Evolutionary conservation across 2,797 vertebrate species (phyloP).

Genomic region (Cyclura pinguis): DNA sequence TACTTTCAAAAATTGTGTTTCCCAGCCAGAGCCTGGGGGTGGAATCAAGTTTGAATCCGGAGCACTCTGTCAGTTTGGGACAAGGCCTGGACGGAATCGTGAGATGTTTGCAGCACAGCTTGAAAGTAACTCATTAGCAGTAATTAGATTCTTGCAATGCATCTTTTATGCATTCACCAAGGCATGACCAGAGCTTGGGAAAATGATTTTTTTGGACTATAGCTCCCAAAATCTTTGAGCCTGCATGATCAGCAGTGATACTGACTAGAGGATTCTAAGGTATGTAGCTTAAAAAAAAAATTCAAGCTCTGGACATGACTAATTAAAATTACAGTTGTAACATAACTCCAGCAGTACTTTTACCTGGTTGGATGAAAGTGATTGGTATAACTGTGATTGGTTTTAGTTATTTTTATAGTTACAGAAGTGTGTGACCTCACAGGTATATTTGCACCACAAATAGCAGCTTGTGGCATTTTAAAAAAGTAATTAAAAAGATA

Average conservation of each 20-base stretch:
- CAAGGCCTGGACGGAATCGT: not conserved
- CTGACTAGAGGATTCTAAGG: no score
- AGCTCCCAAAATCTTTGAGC: no score
- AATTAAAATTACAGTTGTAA: not conserved
- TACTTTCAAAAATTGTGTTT: not conserved
- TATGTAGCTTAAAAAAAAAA: no score
- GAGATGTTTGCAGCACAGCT: not conserved
- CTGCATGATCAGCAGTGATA: no score
- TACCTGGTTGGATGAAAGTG: not conserved
- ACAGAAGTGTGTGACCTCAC: not conserved
- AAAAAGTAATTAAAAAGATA: not conserved
- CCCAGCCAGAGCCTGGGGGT: no score
- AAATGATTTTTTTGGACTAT: no score
- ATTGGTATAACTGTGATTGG: not conserved
- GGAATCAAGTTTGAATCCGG: not conserved
- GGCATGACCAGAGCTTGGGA: no score
- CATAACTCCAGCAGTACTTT: not conserved
- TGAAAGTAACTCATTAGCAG: not conserved
- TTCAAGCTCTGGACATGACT: not conserved
- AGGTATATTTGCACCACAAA: not conserved
- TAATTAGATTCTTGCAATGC: not conserved
- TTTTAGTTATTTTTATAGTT: not conserved
- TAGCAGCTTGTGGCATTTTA: not conserved
- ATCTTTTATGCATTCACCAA: not conserved
- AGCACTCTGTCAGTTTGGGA: not conserved